Conservation (phyloP, 2,888 invertebrate species). For the Tricholauxania praeusta region DNA sequence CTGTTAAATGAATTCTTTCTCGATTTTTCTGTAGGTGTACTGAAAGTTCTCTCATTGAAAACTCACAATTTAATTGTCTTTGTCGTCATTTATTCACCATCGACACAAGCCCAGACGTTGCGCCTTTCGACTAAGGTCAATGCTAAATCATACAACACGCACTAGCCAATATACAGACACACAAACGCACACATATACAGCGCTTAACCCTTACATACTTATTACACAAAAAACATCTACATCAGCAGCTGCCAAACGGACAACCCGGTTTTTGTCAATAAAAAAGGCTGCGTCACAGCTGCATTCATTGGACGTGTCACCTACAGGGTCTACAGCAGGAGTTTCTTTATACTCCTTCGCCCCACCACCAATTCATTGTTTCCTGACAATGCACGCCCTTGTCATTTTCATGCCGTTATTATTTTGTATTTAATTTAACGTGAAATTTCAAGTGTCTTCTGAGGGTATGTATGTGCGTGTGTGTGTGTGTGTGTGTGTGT, state of each 20-base stretch:
- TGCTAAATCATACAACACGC: too few relatives aligned
- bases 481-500: constrained; percentile 13
- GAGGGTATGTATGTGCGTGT: background rate
- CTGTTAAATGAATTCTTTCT: too few relatives aligned
- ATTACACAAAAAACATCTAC: too few relatives aligned
- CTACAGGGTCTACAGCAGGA: constrained; percentile 4
- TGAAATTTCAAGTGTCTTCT: constrained; percentile 31
- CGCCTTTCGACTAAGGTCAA: too few relatives aligned
- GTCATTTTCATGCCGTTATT: constrained; percentile 37
- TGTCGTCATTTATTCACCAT: background rate
- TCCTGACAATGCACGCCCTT: background rate
- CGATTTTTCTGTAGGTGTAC: too few relatives aligned
- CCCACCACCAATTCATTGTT: background rate
- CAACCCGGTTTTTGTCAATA: too few relatives aligned
- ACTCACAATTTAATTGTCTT: background rate
- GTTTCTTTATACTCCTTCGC: background rate
- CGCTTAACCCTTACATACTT: too few relatives aligned
- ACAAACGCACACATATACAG: too few relatives aligned
- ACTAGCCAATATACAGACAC: too few relatives aligned
- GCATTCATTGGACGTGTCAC: background rate
- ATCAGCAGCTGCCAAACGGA: too few relatives aligned
- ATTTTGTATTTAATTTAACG: constrained; percentile 39
- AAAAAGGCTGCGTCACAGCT: background rate
- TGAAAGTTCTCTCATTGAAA: background rate
- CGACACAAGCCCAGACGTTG: too few relatives aligned